Percentiles rank a stretch among this genome's conserved stretches.
phyloP scores from a whole-genome alignment of 2,797 vertebrate genomes.

The Synaphobranchus kaupii region DNA sequence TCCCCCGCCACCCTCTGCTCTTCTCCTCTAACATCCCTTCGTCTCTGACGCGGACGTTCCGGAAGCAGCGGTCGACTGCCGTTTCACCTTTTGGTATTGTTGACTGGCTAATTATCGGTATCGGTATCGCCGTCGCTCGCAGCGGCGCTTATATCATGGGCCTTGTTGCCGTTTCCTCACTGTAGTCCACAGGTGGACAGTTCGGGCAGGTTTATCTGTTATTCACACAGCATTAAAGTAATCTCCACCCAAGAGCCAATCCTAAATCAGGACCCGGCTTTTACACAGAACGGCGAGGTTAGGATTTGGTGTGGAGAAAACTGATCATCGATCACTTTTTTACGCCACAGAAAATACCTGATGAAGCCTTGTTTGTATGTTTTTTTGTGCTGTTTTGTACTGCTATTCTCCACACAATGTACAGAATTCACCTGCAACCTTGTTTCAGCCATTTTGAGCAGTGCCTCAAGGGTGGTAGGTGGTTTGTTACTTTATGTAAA shows the following conservation, averaged over 20 bases:
- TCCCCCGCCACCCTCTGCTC: constrained; percentile 31
- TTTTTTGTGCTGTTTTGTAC: background rate
- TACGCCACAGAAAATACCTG: background rate
- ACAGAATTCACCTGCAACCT: background rate
- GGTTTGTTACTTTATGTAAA: too few species aligned
- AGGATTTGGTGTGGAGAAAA: background rate
- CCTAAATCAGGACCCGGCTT: background rate
- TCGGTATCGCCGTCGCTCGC: background rate
- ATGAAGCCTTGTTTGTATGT: background rate
- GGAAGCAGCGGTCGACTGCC: background rate
- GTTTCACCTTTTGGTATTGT: constrained; percentile 20
- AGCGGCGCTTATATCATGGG: background rate
- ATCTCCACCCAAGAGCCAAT: background rate
- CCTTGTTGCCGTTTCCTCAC: background rate
- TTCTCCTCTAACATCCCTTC: background rate
- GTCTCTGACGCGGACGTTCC: background rate
- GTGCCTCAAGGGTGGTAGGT: too few species aligned
- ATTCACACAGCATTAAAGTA: background rate
- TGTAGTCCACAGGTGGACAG: background rate
- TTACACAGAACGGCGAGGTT: background rate
- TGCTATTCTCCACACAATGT: background rate
- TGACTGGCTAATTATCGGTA: background rate
- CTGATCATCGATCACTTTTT: background rate
- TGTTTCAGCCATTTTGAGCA: background rate
- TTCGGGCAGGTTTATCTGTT: background rate